Percentiles rank a stretch among this genome's conserved stretches.
Evolutionary conservation across 2,113 vertebrate species (phyloP).

Genomic region (Zingel zingel): DNA sequence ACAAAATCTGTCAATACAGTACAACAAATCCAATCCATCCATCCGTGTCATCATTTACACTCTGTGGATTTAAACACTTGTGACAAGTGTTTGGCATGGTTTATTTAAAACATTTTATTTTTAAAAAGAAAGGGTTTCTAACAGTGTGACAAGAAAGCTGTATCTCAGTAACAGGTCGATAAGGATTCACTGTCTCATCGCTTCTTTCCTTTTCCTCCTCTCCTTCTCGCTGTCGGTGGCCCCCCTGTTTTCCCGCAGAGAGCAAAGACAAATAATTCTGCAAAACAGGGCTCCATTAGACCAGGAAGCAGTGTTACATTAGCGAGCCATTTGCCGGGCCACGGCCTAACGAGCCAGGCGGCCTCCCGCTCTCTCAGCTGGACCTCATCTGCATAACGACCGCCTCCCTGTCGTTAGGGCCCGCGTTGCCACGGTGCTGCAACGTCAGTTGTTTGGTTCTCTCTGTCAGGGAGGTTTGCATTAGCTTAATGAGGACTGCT

Average conservation of each 20-base stretch:
- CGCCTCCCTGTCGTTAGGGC: conserved; percentile 85
- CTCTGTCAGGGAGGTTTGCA: conserved; percentile 99
- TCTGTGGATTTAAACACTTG: conserved; percentile 32
- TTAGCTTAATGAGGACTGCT: conserved; percentile 99
- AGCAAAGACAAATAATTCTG: conserved; percentile 87
- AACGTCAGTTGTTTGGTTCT: conserved; percentile 97
- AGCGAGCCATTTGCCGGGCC: conserved; percentile 99
- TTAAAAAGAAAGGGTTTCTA: conserved; percentile 32
- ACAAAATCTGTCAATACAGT: conserved; percentile 46
- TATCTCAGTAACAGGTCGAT: conserved; percentile 69
- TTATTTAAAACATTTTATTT: conserved; percentile 37
- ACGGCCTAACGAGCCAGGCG: conserved; percentile 99
- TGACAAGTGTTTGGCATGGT: not conserved
- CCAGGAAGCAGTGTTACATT: conserved; percentile 98
- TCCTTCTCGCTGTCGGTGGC: conserved; percentile 60
- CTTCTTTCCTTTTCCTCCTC: conserved; percentile 17
- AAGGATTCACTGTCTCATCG: conserved; percentile 55
- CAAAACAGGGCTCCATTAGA: conserved; percentile 97
- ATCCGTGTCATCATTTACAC: conserved; percentile 13
- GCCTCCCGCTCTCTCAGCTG: conserved; percentile 81
- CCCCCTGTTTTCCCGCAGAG: conserved; percentile 49
- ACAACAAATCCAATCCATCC: conserved; percentile 31
- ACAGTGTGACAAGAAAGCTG: conserved; percentile 41
- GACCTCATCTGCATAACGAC: conserved; percentile 99
- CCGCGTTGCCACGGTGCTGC: conserved; percentile 79